A percentile compares a stretch with the other conserved stretches of the same genome.
phyloP scores from a whole-genome alignment of 2,113 vertebrate genomes.

The Neolamprologus toae region DNA sequence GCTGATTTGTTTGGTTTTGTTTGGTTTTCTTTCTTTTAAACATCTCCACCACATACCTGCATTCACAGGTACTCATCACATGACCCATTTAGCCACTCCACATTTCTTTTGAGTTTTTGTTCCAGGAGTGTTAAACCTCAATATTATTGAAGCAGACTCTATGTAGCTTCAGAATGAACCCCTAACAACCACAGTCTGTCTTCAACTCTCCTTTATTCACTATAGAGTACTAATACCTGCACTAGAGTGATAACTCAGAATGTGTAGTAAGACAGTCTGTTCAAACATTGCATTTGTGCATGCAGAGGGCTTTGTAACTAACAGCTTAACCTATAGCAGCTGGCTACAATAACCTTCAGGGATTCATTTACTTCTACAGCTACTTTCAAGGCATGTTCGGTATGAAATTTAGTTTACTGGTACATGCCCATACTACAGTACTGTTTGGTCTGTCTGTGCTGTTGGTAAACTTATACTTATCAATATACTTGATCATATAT shows the following conservation, averaged over 20 bases:
- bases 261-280: not conserved
- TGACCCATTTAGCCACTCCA: not conserved
- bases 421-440: not conserved
- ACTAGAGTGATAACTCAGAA: not conserved
- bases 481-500: not conserved
- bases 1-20: not conserved
- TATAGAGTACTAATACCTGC: not conserved
- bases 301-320: not conserved
- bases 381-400: not conserved
- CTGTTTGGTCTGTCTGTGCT: not conserved
- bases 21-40: not conserved
- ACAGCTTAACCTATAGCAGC: not conserved
- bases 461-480: not conserved
- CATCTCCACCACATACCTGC: not conserved
- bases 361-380: not conserved
- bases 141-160: not conserved
- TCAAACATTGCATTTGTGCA: not conserved
- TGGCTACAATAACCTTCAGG: not conserved
- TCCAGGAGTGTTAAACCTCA: not conserved
- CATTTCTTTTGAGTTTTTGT: not conserved
- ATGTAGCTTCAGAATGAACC: not conserved
- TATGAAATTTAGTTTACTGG: not conserved
- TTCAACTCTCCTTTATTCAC: not conserved
- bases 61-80: not conserved
- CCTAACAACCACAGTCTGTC: not conserved